Base-by-base conservation (phyloP, 2,113 vertebrate genomes). In the Oceanodroma tethys region DNA sequence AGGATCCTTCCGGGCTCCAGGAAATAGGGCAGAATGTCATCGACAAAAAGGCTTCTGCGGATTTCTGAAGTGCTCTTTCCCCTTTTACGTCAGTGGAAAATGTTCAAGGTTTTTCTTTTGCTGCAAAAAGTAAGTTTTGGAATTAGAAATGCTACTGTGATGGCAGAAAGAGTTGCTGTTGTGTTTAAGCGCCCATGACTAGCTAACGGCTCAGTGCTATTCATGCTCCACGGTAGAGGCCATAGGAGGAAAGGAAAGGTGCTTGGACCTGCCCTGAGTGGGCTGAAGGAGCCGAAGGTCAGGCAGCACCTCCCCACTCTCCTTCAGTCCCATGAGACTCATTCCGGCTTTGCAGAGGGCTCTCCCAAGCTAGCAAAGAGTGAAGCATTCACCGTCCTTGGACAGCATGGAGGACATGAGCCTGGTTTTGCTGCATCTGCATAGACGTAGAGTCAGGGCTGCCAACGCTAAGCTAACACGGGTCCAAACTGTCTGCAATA, bases 1-100 rank as follows among this genome's bases (percentile, higher is more conserved):
- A 93, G 92, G 68, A 18, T 68, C 55, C 26, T 16, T 32, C 27
- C 6, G 3, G 23, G 19, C 6, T 43, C 68, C 55, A 38, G 2
- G 3, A 34, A 89, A 12, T n/a, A 6, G 7, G 20, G 0, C 1
- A 14, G 0, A 90, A n/a, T 70, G 86, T 52, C 0, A 0, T 4
- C 36, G 11, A 14, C 0, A 11, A 23, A 65, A 58, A 0, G 66
- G 81, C 10, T 71, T 1, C 42, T 85, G 81, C 6, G 43, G 21
- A 32, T 30, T 93, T 62, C 32, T 81, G 16, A 43, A 43, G 3
- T 89, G 92, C 32, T 1, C 7, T 16, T 38, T 38, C 13, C 8
- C 13, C 30, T 67, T 20, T 29, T 0, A 9, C 4, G 0, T 18
- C 53, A 25, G 0, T 3, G 67, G 91, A 25, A 85, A 4, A 68